These are phyloP conservation scores for Sycophila texana DNA, from an alignment of 2,888 invertebrate genomes.

Conservation along the genomic window DNA sequence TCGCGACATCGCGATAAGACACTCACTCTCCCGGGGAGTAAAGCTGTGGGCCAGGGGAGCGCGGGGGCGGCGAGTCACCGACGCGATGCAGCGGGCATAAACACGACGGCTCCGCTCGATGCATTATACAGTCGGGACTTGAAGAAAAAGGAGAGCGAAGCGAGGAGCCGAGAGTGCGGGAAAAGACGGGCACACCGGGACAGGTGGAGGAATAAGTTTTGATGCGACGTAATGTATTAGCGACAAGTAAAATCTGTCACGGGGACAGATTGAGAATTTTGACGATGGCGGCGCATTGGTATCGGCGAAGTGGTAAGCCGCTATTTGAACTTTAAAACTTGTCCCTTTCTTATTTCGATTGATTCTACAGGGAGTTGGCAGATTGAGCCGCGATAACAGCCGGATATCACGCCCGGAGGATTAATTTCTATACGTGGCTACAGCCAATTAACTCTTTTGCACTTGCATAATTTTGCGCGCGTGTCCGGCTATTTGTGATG, in stretches of 20 bases:
- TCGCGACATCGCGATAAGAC: slow-evolving; percentile 40
- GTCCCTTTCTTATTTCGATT: too few relatives aligned
- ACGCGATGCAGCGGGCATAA: slow-evolving; percentile 17
- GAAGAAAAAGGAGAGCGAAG: neutral
- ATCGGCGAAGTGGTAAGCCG: too few relatives aligned
- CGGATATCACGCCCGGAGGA: too few relatives aligned
- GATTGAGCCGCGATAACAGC: too few relatives aligned
- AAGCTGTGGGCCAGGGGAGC: neutral
- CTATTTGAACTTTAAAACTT: too few relatives aligned
- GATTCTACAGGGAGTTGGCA: too few relatives aligned
- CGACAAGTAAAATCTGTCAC: neutral
- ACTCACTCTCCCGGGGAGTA: neutral
- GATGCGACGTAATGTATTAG: slow-evolving; percentile 46
- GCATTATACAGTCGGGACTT: slow-evolving; percentile 14
- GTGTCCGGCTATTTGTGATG: neutral
- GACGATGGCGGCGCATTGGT: neutral
- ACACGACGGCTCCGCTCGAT: slow-evolving; percentile 27
- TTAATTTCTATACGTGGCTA: too few relatives aligned
- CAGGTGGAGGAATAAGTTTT: slow-evolving; percentile 17
- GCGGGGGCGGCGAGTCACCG: neutral
- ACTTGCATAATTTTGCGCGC: neutral
- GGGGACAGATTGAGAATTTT: slow-evolving; percentile 22
- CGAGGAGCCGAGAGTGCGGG: neutral
- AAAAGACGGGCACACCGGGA: neutral
- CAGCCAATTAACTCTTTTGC: neutral